Evolutionary conservation across 2,888 invertebrate species (phyloP), one percentile per base, ranked within the genome.

Genomic region (Oasisia sp.): DNA sequence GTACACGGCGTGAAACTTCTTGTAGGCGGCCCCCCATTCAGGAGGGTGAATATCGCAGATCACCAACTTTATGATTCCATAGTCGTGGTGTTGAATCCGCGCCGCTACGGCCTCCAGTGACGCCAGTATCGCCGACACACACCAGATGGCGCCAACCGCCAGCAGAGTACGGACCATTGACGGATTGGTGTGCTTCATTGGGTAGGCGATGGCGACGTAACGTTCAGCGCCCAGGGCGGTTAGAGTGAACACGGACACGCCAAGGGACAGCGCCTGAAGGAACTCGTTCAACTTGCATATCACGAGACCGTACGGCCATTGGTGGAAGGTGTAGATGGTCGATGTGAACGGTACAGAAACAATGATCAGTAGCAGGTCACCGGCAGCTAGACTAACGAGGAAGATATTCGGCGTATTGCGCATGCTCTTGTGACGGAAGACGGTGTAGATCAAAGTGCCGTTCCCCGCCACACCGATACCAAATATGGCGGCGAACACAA

Each of bases 291-390:
- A 92, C 93, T 96, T 96, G 94, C 97, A 99, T 94, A 99, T 98
- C 32, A 97, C 97, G 92, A 97, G 97, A 3, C 99, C 99, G 97
- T 98, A 99, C 0, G 98, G 98, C 98, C 98, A 99, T 0, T 98
- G 98, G 94, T 98, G 98, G 93, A 98, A 97, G 0, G 98, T 98
- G 97, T 98, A 99, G 19, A 98, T 97, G 4, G 98, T 98, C 0
- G 98, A 98, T 0, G 98, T 97, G 93, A 98, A 98, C 0, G 98
- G 98, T 11, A 98, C 98, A 92, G 98, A 98, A 0, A 98, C 98
- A 93, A 98, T 96, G 95, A 98, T 98, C 4, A 98, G 98, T 93
- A 97, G 95, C n/a, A 98, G 97, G 96, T 98, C 98, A 0, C 98
- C 98, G 11, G 98, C 96, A 0, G 98, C 98, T 94, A 98, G 96